Base-by-base conservation (phyloP, 1,140 invertebrate species). In the Brachionus rubens region DNA sequence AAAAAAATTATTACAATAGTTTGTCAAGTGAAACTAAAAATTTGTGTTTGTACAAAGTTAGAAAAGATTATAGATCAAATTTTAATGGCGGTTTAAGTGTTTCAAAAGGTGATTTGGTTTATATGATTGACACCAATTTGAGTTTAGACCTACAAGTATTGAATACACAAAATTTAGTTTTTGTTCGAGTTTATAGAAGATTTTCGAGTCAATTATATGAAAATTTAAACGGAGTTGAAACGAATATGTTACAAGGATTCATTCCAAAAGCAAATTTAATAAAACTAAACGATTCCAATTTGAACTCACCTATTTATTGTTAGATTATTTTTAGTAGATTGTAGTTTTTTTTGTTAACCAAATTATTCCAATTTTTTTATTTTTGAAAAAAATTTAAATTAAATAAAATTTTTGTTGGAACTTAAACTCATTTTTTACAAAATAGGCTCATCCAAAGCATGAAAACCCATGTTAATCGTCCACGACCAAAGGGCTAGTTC, bases 291-390 rank as follows among this genome's bases (percentile, higher is more conserved):
- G 21, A 65, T 43, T 65, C 36, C 0, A 65, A 65, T 65, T 36
- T 43, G 43, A 65, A 43, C 24, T 65, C 59, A 10, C 59, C 59
- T 43, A 65, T 65, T 65, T 65, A 65, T 65, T 65, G 33, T 65
- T 65, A 41, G 43, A n/a, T 16, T 48, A n/a, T 3, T 59, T 21
- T 26, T 59, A 36, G 19, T 59, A 33, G 54, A 33, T 33, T 36
- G 3, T 5, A 36, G 36, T 16, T 59, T 36, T 10, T 33, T 36
- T 59, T 59, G 33, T 36, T 36, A 59, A 33, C 54, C 54, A 59
- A 59, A 59, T 54, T 54, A 36, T 59, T 33, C 54, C 30, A 59
- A 59, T 33, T 59, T 33, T 59, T 59, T 59, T 36, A 19, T 36
- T 54, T 54, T n/a, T n/a, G n/a, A n/a, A n/a, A n/a, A n/a, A n/a